These are phyloP conservation scores for Liopterus haemorrhoidalis DNA, from an alignment of 2,888 invertebrate species.

Conservation along the genomic window DNA sequence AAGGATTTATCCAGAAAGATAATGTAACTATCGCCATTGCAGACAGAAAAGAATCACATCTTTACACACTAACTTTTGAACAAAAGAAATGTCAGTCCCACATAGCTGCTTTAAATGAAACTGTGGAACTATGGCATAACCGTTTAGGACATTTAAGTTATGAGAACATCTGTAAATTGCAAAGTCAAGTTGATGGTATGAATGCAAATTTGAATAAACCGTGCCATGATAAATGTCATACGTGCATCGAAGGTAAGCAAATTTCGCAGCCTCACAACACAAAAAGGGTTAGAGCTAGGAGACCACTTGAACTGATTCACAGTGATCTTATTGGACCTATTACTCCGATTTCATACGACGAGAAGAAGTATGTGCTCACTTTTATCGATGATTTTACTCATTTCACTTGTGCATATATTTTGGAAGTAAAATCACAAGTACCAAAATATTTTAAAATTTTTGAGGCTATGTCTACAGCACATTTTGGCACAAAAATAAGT, in stretches of 20 bases:
- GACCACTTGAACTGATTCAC: conserved; percentile 31
- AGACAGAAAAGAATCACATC: conserved; percentile 19
- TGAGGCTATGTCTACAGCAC: conserved; percentile 30
- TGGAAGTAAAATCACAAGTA: conserved; percentile 34
- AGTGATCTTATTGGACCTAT: conserved; percentile 34
- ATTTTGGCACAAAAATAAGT: conserved; percentile 31
- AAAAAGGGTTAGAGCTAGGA: conserved; percentile 23
- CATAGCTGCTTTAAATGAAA: conserved; percentile 3
- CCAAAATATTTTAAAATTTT: conserved; percentile 31
- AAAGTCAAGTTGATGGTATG: conserved; percentile 16
- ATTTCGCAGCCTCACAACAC: conserved; percentile 24
- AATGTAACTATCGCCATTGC: conserved; percentile 20
- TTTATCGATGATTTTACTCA: conserved; percentile 36
- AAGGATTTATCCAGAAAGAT: conserved; percentile 24
- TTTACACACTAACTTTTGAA: conserved; percentile 25
- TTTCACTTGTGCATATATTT: conserved; percentile 27
- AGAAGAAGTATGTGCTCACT: conserved; percentile 21
- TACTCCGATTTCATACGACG: conserved; percentile 29
- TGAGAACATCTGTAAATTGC: conserved; percentile 17
- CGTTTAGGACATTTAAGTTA: conserved; percentile 22
- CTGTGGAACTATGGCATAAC: conserved; percentile 25
- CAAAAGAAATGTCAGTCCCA: neutral
- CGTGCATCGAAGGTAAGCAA: conserved; percentile 33
- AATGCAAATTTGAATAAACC: conserved; percentile 14
- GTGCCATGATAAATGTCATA: conserved; percentile 14